Conservation (phyloP, 2,113 vertebrate genomes). For the Donacobius atricapilla region DNA sequence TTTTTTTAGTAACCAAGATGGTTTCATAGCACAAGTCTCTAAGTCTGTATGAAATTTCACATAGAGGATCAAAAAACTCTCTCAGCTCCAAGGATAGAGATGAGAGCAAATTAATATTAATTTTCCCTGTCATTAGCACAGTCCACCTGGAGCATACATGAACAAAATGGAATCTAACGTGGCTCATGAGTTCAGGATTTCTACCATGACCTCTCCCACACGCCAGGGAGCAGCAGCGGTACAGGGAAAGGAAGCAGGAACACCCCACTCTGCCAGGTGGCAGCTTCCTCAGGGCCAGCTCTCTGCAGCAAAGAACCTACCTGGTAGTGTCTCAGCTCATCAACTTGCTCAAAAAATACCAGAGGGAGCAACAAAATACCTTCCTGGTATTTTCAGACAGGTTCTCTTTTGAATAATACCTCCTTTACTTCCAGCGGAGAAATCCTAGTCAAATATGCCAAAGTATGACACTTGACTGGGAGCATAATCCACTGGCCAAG, state of each 20-base stretch:
- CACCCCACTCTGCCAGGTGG: neutral
- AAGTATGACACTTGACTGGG: neutral
- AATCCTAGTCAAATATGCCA: neutral
- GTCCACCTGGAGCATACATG: neutral
- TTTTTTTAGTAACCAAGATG: neutral
- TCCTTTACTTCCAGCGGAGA: neutral
- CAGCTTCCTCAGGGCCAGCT: neutral
- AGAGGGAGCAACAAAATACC: neutral
- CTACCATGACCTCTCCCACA: neutral
- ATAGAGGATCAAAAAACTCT: neutral
- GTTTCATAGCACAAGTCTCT: neutral
- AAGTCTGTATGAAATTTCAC: neutral
- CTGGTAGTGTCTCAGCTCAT: neutral
- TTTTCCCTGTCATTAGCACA: neutral
- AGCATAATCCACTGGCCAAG: neutral
- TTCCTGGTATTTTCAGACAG: neutral
- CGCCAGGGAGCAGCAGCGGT: slow-evolving; percentile 26
- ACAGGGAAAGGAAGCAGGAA: neutral
- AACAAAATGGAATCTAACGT: neutral
- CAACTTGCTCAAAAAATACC: neutral
- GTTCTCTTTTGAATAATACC: neutral
- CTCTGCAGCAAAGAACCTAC: neutral
- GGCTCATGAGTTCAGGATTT: neutral
- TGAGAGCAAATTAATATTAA: neutral
- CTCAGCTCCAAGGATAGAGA: neutral